phyloP scores from a whole-genome alignment of 2,797 vertebrate genomes.

The Enoplosus armatus region DNA sequence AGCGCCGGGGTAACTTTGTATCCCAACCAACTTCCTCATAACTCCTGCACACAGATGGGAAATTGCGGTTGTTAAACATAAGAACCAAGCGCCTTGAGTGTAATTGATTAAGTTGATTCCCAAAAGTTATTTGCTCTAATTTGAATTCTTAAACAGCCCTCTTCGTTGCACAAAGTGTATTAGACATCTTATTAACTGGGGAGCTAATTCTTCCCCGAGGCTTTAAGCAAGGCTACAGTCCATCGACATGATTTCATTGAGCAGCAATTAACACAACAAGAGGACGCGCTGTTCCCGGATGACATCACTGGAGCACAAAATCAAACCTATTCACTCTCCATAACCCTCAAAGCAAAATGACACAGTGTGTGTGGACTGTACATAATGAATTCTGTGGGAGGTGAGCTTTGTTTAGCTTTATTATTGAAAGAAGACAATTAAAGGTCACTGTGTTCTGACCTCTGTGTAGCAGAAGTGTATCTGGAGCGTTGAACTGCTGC shows the following conservation, averaged over 20 bases:
- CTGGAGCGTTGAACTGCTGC: slow-evolving; percentile 65
- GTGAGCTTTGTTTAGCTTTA: slow-evolving; percentile 21
- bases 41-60: slow-evolving; percentile 61
- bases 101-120: slow-evolving; percentile 47
- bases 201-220: slow-evolving; percentile 45
- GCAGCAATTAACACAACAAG: slow-evolving; percentile 57
- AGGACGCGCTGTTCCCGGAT: slow-evolving; percentile 26
- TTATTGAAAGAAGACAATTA: neutral
- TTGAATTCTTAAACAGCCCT: slow-evolving; percentile 40
- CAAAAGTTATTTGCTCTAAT: slow-evolving; percentile 43
- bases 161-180: slow-evolving; percentile 26
- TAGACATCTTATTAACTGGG: slow-evolving; percentile 39
- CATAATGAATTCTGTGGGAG: slow-evolving; percentile 12
- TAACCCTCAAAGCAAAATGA: slow-evolving; percentile 33
- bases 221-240: slow-evolving; percentile 33
- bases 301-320: slow-evolving; percentile 50
- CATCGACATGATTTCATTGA: slow-evolving; percentile 54
- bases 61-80: slow-evolving; percentile 7
- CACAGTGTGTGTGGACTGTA: slow-evolving; percentile 15
- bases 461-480: slow-evolving; percentile 83
- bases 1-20: slow-evolving; percentile 71
- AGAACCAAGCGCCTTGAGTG: slow-evolving; percentile 4
- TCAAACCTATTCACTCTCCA: slow-evolving; percentile 31
- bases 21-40: slow-evolving; percentile 83
- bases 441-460: slow-evolving; percentile 72